These are phyloP conservation scores for Zaprionus bogoriensis DNA, from an alignment of 2,888 invertebrate species.

Conservation along the genomic window DNA sequence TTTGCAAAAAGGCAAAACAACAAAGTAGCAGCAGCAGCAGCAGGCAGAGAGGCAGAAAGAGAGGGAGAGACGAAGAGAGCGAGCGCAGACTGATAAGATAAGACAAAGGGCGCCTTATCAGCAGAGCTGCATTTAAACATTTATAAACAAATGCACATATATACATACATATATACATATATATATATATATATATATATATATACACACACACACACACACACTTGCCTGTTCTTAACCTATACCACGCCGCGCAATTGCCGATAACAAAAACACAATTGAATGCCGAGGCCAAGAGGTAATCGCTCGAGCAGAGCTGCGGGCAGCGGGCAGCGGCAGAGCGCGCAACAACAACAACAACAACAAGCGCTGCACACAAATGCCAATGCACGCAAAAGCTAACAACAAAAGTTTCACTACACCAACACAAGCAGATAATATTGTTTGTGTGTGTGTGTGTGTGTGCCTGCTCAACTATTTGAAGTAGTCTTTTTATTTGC, in stretches of 20 bases:
- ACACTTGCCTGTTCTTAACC: slow-evolving; percentile 58
- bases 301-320: slow-evolving; percentile 56
- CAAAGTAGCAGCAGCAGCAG: neutral
- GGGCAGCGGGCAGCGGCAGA: slow-evolving; percentile 5
- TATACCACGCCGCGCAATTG: slow-evolving; percentile 57
- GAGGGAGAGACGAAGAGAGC: neutral
- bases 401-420: slow-evolving; percentile 16
- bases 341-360: slow-evolving; percentile 26
- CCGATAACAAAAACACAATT: slow-evolving; percentile 56
- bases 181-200: neutral
- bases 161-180: neutral
- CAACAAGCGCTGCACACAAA: slow-evolving; percentile 37
- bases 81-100: slow-evolving; percentile 50
- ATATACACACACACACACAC: neutral
- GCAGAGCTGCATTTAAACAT: slow-evolving; percentile 21
- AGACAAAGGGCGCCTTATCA: slow-evolving; percentile 59
- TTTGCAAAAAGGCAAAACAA: slow-evolving; percentile 36
- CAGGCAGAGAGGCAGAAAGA: neutral
- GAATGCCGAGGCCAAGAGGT: slow-evolving; percentile 68
- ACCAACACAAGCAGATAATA: too few relatives aligned
- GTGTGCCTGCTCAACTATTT: slow-evolving; percentile 37
- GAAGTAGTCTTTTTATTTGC: slow-evolving; percentile 54
- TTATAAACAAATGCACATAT: slow-evolving; percentile 18
- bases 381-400: slow-evolving; percentile 33
- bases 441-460: neutral